phyloP scores from a whole-genome alignment of 2,113 vertebrate genomes.

The Cacatua alba region DNA sequence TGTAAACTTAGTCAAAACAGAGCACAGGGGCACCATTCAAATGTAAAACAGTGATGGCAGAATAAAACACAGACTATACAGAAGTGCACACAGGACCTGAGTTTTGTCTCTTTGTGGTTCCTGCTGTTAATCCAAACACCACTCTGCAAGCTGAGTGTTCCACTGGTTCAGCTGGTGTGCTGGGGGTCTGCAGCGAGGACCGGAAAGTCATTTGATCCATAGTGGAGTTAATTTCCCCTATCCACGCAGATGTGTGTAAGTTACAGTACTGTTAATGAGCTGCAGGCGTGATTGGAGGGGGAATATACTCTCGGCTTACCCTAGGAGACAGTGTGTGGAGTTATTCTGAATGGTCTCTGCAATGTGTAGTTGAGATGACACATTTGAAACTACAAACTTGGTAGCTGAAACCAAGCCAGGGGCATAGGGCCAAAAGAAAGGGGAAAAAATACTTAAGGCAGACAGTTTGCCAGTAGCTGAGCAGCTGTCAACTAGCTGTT shows the following conservation, averaged over 20 bases:
- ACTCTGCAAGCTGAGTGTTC: not conserved
- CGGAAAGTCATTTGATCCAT: not conserved
- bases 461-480: constrained; percentile 43
- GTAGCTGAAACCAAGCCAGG: constrained; percentile 20
- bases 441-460: not conserved
- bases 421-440: constrained; percentile 21
- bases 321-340: not conserved
- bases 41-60: not conserved
- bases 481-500: constrained; percentile 50
- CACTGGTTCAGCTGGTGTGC: not conserved
- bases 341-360: not conserved
- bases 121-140: not conserved
- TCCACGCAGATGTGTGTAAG: not conserved
- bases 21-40: not conserved
- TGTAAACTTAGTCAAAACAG: not conserved
- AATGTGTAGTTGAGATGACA: not conserved
- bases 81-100: not conserved
- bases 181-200: not conserved
- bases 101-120: not conserved
- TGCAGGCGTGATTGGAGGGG: not conserved
- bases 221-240: not conserved
- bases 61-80: not conserved
- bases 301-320: not conserved
- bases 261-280: not conserved
- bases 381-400: not conserved